phyloP scores from a whole-genome alignment of 2,113 vertebrate species.

The Equus przewalskii region DNA sequence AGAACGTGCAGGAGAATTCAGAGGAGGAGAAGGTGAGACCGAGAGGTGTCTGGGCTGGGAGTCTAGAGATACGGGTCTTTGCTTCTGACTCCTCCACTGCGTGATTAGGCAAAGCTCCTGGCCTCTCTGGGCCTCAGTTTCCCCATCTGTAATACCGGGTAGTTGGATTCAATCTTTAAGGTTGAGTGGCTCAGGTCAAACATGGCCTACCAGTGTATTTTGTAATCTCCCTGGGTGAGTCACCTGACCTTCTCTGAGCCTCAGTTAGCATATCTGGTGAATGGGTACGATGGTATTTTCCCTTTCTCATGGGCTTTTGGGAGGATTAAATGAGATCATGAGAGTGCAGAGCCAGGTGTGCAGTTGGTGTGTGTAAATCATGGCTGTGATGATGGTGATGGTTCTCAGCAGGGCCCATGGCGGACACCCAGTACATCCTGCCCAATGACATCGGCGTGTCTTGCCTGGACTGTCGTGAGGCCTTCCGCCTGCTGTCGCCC shows the following conservation, averaged over 20 bases:
- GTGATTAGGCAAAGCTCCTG: not conserved
- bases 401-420: constrained; percentile 86
- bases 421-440: constrained; percentile 95
- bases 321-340: not conserved
- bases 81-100: not conserved
- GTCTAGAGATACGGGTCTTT: not conserved
- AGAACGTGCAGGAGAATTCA: not conserved
- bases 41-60: not conserved
- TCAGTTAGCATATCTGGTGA: not conserved
- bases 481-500: constrained; percentile 92
- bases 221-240: not conserved
- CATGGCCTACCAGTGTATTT: not conserved
- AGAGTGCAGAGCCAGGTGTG: not conserved
- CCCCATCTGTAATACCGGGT: not conserved
- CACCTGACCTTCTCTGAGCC: not conserved
- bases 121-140: constrained; percentile 42
- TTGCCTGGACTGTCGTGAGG: constrained; percentile 92
- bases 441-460: constrained; percentile 94
- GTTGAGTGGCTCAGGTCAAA: not conserved
- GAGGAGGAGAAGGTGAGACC: not conserved
- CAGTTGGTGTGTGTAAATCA: not conserved
- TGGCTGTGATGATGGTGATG: not conserved
- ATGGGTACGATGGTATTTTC: not conserved
- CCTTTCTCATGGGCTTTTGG: not conserved
- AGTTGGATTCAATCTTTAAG: not conserved